A percentile compares a stretch with the other conserved stretches of the same genome.
Conservation (phyloP, 2,113 vertebrate genomes). For the Orcinus orca region DNA sequence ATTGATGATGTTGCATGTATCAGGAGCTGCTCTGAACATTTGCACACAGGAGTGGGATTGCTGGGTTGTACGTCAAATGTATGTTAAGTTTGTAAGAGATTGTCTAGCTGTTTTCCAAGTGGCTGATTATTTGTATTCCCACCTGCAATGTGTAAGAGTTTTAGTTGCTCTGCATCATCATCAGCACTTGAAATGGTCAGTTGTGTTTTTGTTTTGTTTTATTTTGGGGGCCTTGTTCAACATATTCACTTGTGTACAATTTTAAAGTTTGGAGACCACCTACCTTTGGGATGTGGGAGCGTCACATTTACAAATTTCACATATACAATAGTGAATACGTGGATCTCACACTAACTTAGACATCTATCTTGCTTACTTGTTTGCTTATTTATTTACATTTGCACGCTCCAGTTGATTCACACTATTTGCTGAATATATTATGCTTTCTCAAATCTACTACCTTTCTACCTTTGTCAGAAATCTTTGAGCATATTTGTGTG, state of each 20-base stretch:
- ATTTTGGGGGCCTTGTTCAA: not conserved
- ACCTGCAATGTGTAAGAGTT: not conserved
- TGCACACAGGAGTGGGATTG: not conserved
- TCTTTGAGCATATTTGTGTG: not conserved
- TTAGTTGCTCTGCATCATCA: not conserved
- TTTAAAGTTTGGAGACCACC: not conserved
- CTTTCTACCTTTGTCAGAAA: not conserved
- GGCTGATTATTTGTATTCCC: not conserved
- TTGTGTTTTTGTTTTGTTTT: not conserved
- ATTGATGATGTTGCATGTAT: not conserved
- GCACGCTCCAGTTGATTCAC: not conserved
- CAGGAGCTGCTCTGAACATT: rapidly evolving
- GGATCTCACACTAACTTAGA: not conserved
- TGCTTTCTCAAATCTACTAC: not conserved
- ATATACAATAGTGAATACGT: not conserved
- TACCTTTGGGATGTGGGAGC: not conserved
- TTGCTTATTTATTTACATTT: not conserved
- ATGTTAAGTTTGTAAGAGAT: not conserved
- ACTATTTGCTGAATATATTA: not conserved
- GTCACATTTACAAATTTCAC: not conserved
- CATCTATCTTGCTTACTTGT: not conserved
- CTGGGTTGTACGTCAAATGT: not conserved
- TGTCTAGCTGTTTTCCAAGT: not conserved
- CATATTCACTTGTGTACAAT: not conserved
- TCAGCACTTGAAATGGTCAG: not conserved